Percentiles rank a stretch among this genome's conserved stretches.
Conservation (phyloP, 2,888 invertebrate species). For the Microchrysa polita region DNA sequence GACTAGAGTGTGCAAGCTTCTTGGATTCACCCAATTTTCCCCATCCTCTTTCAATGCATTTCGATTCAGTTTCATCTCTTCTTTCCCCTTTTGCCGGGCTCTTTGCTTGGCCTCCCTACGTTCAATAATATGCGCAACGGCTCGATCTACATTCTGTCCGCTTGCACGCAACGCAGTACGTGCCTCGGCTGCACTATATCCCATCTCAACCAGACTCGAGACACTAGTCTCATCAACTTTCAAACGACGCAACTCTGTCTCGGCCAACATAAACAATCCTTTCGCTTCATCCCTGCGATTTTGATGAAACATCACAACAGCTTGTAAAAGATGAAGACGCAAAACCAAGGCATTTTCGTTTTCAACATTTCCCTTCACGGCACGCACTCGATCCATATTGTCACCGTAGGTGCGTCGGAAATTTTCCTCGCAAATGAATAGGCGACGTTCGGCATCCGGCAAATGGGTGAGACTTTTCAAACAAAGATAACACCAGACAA, state of each 20-base stretch:
- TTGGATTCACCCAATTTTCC: conserved; percentile 61
- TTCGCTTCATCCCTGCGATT: conserved; percentile 73
- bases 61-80: conserved; percentile 64
- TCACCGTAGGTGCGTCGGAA: conserved; percentile 74
- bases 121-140: conserved; percentile 74
- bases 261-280: conserved; percentile 70
- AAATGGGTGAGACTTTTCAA: conserved; percentile 74
- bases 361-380: conserved; percentile 70
- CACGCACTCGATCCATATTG: conserved; percentile 70
- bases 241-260: conserved; percentile 71
- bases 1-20: conserved; percentile 65
- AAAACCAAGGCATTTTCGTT: conserved; percentile 77
- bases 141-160: conserved; percentile 68
- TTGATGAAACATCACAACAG: conserved; percentile 81
- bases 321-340: conserved; percentile 82
- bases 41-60: conserved; percentile 49
- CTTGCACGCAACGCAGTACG: conserved; percentile 75
- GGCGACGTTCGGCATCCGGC: conserved; percentile 76
- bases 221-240: conserved; percentile 70
- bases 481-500: conserved; percentile 89
- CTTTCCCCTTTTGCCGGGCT: conserved; percentile 66
- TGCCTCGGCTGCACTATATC: conserved; percentile 74
- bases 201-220: conserved; percentile 69
- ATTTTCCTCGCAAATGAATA: conserved; percentile 73
- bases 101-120: conserved; percentile 66